A percentile compares a stretch with the other conserved stretches of the same genome.
Conservation (phyloP, 2,888 invertebrate species). For the Plebejus argus region DNA sequence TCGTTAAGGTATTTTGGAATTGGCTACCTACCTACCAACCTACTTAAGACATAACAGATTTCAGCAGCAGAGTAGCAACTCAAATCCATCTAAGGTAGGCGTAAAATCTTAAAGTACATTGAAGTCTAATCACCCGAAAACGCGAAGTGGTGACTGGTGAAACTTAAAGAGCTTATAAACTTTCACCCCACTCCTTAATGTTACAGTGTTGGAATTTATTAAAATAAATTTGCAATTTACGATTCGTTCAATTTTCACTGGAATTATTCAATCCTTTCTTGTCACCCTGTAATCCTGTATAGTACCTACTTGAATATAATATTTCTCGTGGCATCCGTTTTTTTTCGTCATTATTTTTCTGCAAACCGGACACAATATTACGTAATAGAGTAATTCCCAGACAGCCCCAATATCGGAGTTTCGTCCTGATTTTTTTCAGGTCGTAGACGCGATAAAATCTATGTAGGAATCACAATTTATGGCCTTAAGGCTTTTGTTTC, state of each 20-base stretch:
- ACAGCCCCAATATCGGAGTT: background rate
- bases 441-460: constrained; percentile 7
- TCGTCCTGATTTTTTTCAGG: constrained; percentile 2
- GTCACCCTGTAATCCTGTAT: too few relatives aligned
- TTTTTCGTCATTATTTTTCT: background rate
- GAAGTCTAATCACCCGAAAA: constrained; percentile 19
- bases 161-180: constrained; percentile 13
- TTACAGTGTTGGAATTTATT: constrained; percentile 17
- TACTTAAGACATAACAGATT: background rate
- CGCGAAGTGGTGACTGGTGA: background rate
- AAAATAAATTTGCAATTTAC: constrained; percentile 26
- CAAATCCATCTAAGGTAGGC: background rate
- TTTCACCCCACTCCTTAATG: background rate
- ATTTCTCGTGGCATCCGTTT: background rate
- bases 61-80: background rate
- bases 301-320: background rate
- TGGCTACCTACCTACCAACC: background rate
- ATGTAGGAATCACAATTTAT: constrained; percentile 21
- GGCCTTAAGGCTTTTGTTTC: background rate
- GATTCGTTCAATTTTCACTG: too few relatives aligned
- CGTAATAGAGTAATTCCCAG: background rate
- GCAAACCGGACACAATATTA: background rate
- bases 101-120: constrained; percentile 15
- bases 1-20: too few relatives aligned
- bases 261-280: background rate